phyloP scores from a whole-genome alignment of 2,797 vertebrate genomes.

The Anabacerthia variegaticeps region DNA sequence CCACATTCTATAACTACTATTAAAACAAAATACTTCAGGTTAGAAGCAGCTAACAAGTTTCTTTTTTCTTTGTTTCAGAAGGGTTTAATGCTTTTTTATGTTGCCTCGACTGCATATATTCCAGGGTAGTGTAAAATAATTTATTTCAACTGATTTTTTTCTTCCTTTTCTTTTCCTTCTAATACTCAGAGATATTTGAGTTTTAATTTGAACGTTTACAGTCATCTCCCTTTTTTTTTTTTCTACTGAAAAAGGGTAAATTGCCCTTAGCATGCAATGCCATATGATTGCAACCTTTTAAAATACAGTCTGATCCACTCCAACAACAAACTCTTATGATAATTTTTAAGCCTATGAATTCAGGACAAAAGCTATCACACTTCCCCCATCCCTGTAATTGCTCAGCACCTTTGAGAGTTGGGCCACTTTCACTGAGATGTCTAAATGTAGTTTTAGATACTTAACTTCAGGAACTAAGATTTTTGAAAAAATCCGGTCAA shows the following conservation, averaged over 20 bases:
- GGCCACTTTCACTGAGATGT: neutral
- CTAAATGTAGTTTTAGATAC: conserved; percentile 29
- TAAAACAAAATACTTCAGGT: neutral
- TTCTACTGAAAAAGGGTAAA: neutral
- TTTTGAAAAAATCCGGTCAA: neutral
- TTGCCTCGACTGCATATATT: neutral
- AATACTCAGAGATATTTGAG: neutral
- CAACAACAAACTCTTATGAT: neutral
- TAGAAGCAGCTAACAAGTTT: neutral
- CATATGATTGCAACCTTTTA: neutral
- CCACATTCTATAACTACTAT: neutral
- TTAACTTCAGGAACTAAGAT: neutral
- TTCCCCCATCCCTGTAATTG: neutral
- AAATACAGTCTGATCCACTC: neutral
- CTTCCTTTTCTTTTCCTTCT: neutral
- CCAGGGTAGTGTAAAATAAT: neutral
- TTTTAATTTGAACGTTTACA: neutral
- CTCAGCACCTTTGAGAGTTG: conserved; percentile 33
- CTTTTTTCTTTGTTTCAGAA: neutral
- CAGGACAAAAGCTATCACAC: neutral
- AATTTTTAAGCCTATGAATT: conserved; percentile 4
- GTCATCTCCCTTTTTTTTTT: neutral
- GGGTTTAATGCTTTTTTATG: neutral
- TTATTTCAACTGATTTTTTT: neutral
- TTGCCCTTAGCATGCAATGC: neutral